Conservation (phyloP, 2,113 vertebrate species). For the Alouatta palliata region DNA sequence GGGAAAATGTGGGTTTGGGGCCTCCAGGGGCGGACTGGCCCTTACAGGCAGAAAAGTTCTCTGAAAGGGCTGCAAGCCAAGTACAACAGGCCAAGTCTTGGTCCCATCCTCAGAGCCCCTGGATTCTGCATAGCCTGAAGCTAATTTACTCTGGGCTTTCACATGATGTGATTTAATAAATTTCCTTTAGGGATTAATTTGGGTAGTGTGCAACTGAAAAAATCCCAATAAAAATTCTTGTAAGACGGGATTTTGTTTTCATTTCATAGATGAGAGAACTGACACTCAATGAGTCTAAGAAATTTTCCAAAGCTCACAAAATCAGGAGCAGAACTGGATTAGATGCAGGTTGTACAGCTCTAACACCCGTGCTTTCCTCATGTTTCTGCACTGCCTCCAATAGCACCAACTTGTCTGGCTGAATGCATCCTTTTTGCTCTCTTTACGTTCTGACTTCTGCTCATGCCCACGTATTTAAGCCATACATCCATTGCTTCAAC, state of each 20-base stretch:
- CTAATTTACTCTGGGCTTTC: neutral
- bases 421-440: neutral
- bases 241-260: neutral
- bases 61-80: neutral
- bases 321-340: neutral
- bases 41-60: neutral
- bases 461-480: too few relatives aligned
- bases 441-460: neutral
- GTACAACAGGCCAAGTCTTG: neutral
- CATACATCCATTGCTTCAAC: neutral
- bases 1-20: neutral
- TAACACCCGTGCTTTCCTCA: neutral
- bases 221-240: neutral
- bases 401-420: neutral
- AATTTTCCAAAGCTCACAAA: constrained; percentile 6
- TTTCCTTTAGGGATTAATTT: neutral
- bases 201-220: neutral
- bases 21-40: neutral
- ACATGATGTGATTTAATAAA: neutral
- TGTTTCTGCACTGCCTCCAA: neutral
- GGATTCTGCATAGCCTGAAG: neutral
- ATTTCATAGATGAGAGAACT: neutral
- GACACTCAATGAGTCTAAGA: neutral
- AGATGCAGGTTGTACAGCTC: neutral
- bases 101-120: neutral